Evolutionary conservation across 2,113 vertebrate species (phyloP).

Genomic region (Alethe castanea): DNA sequence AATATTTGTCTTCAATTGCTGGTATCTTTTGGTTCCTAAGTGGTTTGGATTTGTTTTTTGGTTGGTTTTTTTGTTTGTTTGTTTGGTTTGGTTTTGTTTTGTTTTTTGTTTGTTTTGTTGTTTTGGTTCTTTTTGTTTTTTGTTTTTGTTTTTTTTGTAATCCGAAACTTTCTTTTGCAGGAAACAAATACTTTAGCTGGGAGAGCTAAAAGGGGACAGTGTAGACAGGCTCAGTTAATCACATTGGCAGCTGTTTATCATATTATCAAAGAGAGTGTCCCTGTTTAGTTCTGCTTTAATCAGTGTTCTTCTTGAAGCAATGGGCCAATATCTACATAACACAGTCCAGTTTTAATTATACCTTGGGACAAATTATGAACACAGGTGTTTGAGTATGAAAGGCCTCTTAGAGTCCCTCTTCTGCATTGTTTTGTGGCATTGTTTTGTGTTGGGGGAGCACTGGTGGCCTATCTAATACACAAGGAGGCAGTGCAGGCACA

Average conservation of each 20-base stretch:
- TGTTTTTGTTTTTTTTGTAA: too few relatives aligned
- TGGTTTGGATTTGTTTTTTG: too few relatives aligned
- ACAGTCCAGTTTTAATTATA: not conserved
- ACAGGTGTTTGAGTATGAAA: not conserved
- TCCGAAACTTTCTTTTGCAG: not conserved
- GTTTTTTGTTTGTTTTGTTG: too few relatives aligned
- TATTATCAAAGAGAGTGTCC: not conserved
- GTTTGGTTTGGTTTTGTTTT: too few relatives aligned
- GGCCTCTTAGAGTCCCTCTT: not conserved
- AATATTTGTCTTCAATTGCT: not conserved
- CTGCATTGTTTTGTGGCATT: not conserved
- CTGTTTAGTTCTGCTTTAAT: not conserved
- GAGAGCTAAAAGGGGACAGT: not conserved
- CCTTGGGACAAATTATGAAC: not conserved
- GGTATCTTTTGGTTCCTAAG: not conserved
- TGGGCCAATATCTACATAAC: not conserved
- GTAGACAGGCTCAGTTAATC: not conserved
- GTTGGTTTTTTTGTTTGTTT: too few relatives aligned
- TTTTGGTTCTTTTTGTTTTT: too few relatives aligned
- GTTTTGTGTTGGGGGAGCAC: not conserved
- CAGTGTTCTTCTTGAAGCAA: not conserved
- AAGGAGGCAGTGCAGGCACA: conserved; percentile 58
- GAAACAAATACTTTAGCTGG: not conserved
- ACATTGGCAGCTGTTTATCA: not conserved
- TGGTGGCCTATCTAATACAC: conserved; percentile 31